Base-by-base conservation (phyloP, 2,113 vertebrate species). In the Dascyllus trimaculatus region DNA sequence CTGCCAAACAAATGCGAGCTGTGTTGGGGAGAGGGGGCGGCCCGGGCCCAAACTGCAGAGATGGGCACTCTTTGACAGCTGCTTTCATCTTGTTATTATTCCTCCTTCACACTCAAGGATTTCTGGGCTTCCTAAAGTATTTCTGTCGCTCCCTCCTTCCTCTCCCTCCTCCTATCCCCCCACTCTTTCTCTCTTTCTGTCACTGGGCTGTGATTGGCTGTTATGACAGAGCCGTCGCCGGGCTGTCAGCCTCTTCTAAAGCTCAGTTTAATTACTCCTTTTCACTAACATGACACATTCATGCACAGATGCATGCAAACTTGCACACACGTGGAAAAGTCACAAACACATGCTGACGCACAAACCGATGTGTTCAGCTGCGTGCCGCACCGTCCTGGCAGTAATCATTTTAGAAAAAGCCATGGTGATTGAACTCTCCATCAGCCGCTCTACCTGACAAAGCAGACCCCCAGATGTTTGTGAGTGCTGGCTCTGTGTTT, bases 261-360 rank as follows among this genome's bases (percentile, higher is more conserved):
- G 87, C 93, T 88, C 63, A 51, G 78, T 94, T 94, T 95, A 95
- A 95, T 95, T 95, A 93, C 91, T 91, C 90, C 93, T 92, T 94
- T 94, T 93, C 92, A 92, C 86, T 75, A 81, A 80, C 70, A 45
- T 81, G 84, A 85, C 89, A 87, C 54, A 25, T 66, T 81, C 78
- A 85, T 74, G 82, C 87, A 81, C 90, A 87, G 74, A 86, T 85
- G 80, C 82, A 65, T 57, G 76, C 85, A 78, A 73, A 89, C 56
- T 7, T n/a, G 17, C 71, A 65, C 73, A 68, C 73, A 69, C n/a
- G 7, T 63, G 49, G 59, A 45, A 75, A 85, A 71, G 83, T 78
- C 80, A 59, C 63, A 83, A 56, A 71, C 58, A 75, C 54, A 62
- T 1, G 15, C 43, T n/a, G 51, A 79, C 78, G 74, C 83, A 71